phyloP scores from a whole-genome alignment of 2,113 vertebrate species.

The Thryonomys swinderianus region DNA sequence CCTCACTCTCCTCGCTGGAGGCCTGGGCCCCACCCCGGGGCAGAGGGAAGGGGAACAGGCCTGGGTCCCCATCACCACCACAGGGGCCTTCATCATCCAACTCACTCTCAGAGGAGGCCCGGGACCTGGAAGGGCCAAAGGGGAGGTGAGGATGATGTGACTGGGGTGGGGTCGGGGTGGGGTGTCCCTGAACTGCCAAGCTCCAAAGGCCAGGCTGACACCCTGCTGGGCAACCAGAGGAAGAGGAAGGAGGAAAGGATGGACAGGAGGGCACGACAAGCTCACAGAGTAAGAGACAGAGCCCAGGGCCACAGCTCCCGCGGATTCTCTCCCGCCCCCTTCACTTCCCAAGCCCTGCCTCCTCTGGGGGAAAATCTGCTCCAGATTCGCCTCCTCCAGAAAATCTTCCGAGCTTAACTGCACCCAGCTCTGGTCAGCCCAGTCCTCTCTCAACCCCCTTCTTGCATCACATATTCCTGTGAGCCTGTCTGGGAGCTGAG shows the following conservation, averaged over 20 bases:
- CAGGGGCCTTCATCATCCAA: constrained; percentile 86
- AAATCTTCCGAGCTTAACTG: constrained; percentile 65
- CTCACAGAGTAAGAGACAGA: constrained; percentile 56
- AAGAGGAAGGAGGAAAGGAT: constrained; percentile 22
- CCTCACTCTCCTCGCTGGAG: constrained; percentile 96
- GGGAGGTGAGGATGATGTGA: neutral
- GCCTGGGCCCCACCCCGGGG: constrained; percentile 85
- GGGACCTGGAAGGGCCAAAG: constrained; percentile 81
- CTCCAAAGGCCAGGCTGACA: constrained; percentile 22
- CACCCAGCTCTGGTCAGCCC: constrained; percentile 64
- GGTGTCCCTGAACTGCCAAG: constrained; percentile 46
- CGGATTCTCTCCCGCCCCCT: constrained; percentile 55
- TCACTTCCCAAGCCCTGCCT: constrained; percentile 62
- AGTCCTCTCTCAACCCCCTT: constrained; percentile 59
- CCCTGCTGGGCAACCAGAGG: constrained; percentile 47
- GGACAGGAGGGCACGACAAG: neutral
- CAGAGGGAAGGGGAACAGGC: constrained; percentile 87
- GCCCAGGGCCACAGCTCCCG: constrained; percentile 50
- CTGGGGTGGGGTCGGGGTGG: neutral
- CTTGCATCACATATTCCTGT: constrained; percentile 60
- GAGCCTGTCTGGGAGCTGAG: constrained; percentile 67
- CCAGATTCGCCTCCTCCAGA: constrained; percentile 65
- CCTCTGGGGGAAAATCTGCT: constrained; percentile 57
- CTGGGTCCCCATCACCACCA: constrained; percentile 83
- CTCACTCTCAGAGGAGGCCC: constrained; percentile 87